Conservation (phyloP, 2,888 invertebrate species). For the Sepioteuthis lessoniana region DNA sequence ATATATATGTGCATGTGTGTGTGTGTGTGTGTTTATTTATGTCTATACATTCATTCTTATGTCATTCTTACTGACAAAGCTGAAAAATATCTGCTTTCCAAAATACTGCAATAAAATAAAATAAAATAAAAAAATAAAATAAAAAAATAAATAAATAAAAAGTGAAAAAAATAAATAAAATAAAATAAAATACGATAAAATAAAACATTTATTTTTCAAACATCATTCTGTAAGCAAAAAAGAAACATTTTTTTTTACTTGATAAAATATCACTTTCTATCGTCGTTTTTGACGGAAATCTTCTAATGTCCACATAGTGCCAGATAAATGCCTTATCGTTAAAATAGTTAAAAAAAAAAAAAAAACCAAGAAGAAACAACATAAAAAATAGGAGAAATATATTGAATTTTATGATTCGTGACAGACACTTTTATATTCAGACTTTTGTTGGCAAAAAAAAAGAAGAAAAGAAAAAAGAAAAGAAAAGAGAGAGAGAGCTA, state of each 20-base stretch:
- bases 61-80: too few species aligned
- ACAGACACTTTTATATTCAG: slow-evolving; percentile 33
- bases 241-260: not conserved
- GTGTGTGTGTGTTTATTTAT: too few species aligned
- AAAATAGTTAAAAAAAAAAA: not conserved
- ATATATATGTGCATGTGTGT: too few species aligned
- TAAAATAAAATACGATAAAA: too few species aligned
- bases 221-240: not conserved
- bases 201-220: too few species aligned
- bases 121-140: too few species aligned
- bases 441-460: not conserved
- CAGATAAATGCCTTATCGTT: not conserved
- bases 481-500: not conserved
- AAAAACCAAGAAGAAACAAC: not conserved
- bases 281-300: not conserved
- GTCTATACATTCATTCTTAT: too few species aligned
- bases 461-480: too few species aligned
- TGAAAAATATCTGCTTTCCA: not conserved
- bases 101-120: not conserved
- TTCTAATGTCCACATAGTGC: not conserved
- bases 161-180: too few species aligned
- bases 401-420: slow-evolving; percentile 10
- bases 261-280: not conserved
- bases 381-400: not conserved
- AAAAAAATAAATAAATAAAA: too few species aligned